A percentile compares a stretch with the other conserved stretches of the same genome.
Conservation (phyloP, 2,113 vertebrate species). For the Thryonomys swinderianus region DNA sequence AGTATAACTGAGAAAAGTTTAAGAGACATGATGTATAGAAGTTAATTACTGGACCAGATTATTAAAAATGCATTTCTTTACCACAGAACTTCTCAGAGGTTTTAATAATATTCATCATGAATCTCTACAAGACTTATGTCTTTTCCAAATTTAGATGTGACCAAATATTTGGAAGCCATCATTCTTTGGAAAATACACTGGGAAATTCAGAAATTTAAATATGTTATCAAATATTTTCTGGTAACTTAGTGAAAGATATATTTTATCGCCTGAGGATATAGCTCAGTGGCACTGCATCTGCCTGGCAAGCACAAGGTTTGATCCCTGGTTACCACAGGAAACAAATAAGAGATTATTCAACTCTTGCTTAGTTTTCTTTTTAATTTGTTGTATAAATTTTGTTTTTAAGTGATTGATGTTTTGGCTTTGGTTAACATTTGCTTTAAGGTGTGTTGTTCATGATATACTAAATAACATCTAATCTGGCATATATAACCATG, state of each 20-base stretch:
- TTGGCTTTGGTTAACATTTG: neutral
- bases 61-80: slow-evolving; percentile 62
- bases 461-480: slow-evolving; percentile 42
- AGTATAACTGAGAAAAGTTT: slow-evolving; percentile 13
- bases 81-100: neutral
- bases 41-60: slow-evolving; percentile 35
- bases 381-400: slow-evolving; percentile 24
- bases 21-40: neutral
- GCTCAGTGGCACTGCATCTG: too few species aligned
- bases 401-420: slow-evolving; percentile 46
- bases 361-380: slow-evolving; percentile 48
- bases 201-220: slow-evolving; percentile 40
- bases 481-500: neutral
- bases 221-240: slow-evolving; percentile 48
- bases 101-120: slow-evolving; percentile 53
- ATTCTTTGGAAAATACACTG: slow-evolving; percentile 16
- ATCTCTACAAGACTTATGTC: neutral
- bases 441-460: slow-evolving; percentile 58
- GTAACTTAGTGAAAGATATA: slow-evolving; percentile 41
- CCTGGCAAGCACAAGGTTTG: too few species aligned
- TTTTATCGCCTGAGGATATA: too few species aligned
- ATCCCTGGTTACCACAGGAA: too few species aligned
- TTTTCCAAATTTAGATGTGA: slow-evolving; percentile 40
- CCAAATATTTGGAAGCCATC: slow-evolving; percentile 2
- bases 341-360: neutral